Base-by-base conservation (phyloP, 2,797 vertebrate genomes). In the Acanthopagrus latus region DNA sequence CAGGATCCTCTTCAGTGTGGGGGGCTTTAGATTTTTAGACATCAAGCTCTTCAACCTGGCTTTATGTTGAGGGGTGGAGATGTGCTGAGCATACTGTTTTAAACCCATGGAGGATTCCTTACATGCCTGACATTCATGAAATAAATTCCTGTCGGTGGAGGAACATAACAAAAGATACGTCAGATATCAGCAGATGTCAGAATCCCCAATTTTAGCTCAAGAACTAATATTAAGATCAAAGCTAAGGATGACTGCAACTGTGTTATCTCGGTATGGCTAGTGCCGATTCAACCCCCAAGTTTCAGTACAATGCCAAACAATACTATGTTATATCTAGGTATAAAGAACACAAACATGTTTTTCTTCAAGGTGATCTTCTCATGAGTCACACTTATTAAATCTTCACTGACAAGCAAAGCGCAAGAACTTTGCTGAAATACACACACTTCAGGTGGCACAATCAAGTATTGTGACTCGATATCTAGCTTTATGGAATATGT, bases 81-180 rank as follows among this genome's bases (percentile, higher is more conserved):
- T 86, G 86, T 95, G 95, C 48, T 41, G 0, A 20, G 64, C 48
- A 13, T 83, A 96, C 18, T 75, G 21, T 1, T 60, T 3, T 21
- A 95, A 69, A 60, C 64, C 57, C 59, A 65, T 64, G 7, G 21
- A 25, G 2, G 12, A 67, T 2, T 43, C 7, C 1, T 74, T 44
- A 64, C 95, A 95, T 0, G 89, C 93, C 47, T 83, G 88, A 43
- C 95, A 95, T 7, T 65, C 38, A 57, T 95, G 95, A 59, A 16
- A 27, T 6, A 69, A 38, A 62, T 67, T 18, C 25, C 93, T 94
- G 80, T 63, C 47, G 5, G 63, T 46, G 12, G 20, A 78, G 69
- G 7, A 41, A 74, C 16, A 81, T 3, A 78, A 74, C 54, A 48
- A 29, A 21, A 72, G 33, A 43, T 43, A 13, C 5, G n/a, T 57